Conservation (phyloP, 2,113 vertebrate genomes). For the Entelurus aequoreus region DNA sequence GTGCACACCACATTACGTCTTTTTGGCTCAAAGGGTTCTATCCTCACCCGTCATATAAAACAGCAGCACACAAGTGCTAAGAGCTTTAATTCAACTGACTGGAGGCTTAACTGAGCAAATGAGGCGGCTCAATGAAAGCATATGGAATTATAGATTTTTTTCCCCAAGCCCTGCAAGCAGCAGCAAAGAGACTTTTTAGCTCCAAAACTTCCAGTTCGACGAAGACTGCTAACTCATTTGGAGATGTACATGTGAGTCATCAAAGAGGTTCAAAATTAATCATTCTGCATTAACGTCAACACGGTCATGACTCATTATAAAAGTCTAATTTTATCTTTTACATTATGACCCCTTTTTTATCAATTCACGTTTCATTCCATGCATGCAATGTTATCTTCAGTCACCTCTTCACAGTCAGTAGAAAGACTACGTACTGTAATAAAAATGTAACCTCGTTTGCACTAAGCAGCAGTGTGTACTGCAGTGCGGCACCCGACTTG, state of each 20-base stretch:
- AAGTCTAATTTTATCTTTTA: not conserved
- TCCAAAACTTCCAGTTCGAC: not conserved
- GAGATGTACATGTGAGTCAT: conserved; percentile 18
- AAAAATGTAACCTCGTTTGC: not conserved
- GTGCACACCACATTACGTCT: conserved; percentile 43
- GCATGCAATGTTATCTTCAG: not conserved
- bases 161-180: conserved; percentile 40
- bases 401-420: not conserved
- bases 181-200: conserved; percentile 8
- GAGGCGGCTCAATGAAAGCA: conserved; percentile 50
- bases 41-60: conserved; percentile 39
- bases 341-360: not conserved
- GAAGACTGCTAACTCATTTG: conserved; percentile 7
- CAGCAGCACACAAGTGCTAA: conserved; percentile 35
- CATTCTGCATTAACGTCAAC: conserved; percentile 11
- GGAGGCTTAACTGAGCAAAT: conserved; percentile 56
- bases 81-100: conserved; percentile 61
- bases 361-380: not conserved
- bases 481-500: not conserved
- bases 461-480: not conserved
- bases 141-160: conserved; percentile 53
- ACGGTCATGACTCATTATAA: not conserved
- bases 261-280: not conserved
- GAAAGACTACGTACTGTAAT: not conserved
- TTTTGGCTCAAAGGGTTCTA: conserved; percentile 26